Conservation (phyloP, 2,113 vertebrate genomes). For the Melospiza melodia region DNA sequence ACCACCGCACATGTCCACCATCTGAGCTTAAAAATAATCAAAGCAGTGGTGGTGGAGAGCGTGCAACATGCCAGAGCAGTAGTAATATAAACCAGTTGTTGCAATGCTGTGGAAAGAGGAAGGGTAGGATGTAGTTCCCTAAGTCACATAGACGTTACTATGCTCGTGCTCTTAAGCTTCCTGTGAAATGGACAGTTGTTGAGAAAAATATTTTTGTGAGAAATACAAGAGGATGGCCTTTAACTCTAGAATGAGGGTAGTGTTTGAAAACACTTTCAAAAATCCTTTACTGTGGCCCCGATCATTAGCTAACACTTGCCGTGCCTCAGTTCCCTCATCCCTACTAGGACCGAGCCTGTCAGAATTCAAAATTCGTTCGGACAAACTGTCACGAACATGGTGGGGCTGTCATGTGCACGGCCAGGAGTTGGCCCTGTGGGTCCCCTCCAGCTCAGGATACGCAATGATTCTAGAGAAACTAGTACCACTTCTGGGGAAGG, state of each 20-base stretch:
- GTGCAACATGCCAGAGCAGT: background rate
- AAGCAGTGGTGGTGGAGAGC: background rate
- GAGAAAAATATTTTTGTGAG: background rate
- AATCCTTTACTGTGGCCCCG: background rate
- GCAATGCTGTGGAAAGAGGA: background rate
- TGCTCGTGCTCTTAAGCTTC: background rate
- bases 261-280: background rate
- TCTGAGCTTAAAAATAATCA: background rate
- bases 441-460: background rate
- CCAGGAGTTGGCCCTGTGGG: background rate
- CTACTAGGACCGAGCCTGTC: background rate
- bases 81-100: background rate
- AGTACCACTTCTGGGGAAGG: background rate
- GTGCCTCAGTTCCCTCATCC: background rate
- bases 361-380: background rate
- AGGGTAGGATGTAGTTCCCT: background rate
- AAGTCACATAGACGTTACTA: background rate
- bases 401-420: background rate
- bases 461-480: background rate
- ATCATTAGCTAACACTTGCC: background rate
- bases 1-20: accelerated
- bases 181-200: background rate
- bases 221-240: background rate
- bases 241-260: background rate
- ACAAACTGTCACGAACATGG: background rate